Base-by-base conservation (phyloP, 2,888 invertebrate genomes). In the Caradrina kadenii region DNA sequence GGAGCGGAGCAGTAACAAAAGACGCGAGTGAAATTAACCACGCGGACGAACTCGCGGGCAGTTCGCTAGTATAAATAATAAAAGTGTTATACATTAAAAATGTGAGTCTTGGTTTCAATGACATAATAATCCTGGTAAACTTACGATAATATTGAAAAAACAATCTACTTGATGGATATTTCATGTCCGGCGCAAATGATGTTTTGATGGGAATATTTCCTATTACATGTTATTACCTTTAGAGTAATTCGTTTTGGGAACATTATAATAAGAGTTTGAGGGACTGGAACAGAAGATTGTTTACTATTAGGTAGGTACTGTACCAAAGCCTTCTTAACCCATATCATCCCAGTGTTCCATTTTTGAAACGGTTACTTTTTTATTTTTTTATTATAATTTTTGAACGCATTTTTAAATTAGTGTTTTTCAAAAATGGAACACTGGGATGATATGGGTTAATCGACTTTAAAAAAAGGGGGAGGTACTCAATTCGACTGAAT, bases 151-250 rank as follows among this genome's bases (percentile, higher is more conserved):
- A 19, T 50, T 52, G 21, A 45, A 42, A 63, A 59, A 45, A 55
- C 68, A 73, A 78, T 76, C 56, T 19, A 5, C 21, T 19, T 67
- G 53, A 73, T 76, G 60, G 68, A 45, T 52, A 67, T 61, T 50
- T 78, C 49, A 67, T 76, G 66, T 63, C 39, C 45, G 13, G 39
- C 54, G 56, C 67, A 63, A 78, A 76, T 78, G 11, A 68, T 50
- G 60, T 54, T 67, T 78, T 78, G 76, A 78, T 76, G 67, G 60
- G 15, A 10, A 35, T 45, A 58, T 54, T 59, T 54, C 22, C 31
- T 42, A 61, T 49, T 26, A 45, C 8, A 11, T 45, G 63, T 56
- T 69, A 50, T 56, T 45, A 45, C 45, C 15, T 26, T 15, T 21
- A 39, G 22, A 54, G 39, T 72, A 48, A 60, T 66, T 76, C 70